These are phyloP conservation scores for Leucophenga montana DNA, from an alignment of 2,888 invertebrate genomes.

Conservation along the genomic window DNA sequence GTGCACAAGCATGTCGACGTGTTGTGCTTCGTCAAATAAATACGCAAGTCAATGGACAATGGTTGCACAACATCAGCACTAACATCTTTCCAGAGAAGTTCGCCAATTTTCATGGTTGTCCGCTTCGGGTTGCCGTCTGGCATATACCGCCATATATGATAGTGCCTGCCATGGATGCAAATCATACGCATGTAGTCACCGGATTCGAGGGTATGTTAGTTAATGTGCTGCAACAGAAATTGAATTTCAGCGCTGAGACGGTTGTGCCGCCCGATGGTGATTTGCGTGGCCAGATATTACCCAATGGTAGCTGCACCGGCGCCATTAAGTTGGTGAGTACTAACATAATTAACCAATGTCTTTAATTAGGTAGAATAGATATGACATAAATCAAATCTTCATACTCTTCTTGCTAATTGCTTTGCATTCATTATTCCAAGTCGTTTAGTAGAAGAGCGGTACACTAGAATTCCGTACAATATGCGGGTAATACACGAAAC, in stretches of 20 bases:
- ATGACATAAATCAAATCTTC: too few species aligned
- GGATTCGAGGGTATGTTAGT: conserved; percentile 55
- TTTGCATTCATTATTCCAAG: too few species aligned
- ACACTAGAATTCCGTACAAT: too few species aligned
- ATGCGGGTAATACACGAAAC: too few species aligned
- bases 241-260: conserved; percentile 49
- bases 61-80: conserved; percentile 29
- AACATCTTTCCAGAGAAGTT: conserved; percentile 48
- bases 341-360: too few species aligned
- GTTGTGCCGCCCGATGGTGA: conserved; percentile 45
- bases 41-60: conserved; percentile 26
- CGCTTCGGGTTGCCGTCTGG: conserved; percentile 46
- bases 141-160: conserved; percentile 49
- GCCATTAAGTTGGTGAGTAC: conserved; percentile 47
- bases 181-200: conserved; percentile 31
- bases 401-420: too few species aligned
- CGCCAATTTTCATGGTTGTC: conserved; percentile 39
- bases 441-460: too few species aligned
- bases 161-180: conserved; percentile 17
- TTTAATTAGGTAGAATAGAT: too few species aligned
- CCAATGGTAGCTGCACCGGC: conserved; percentile 51
- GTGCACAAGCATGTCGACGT: conserved; percentile 32
- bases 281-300: conserved; percentile 42
- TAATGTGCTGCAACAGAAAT: conserved; percentile 41
- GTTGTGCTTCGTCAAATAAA: conserved; percentile 36